phyloP scores from a whole-genome alignment of 2,113 vertebrate genomes.

The Gobiocypris rarus region DNA sequence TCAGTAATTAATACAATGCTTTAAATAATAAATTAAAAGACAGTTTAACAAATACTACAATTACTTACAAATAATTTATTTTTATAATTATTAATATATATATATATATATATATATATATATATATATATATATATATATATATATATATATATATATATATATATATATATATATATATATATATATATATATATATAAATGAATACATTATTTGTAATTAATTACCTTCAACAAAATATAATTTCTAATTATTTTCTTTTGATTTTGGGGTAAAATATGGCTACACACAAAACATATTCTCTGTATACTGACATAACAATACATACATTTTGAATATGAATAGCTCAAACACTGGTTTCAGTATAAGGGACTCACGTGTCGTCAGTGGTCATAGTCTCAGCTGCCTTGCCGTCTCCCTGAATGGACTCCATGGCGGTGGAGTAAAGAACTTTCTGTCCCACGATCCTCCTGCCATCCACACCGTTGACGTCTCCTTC shows the following conservation, averaged over 20 bases:
- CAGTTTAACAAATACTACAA: no score
- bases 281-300: not conserved
- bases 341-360: not conserved
- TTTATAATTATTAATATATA: no score
- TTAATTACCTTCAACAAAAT: no score
- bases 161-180: not conserved
- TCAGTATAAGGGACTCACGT: conserved; percentile 82
- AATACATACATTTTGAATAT: not conserved
- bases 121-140: no score
- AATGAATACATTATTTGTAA: no score
- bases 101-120: no score
- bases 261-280: not conserved
- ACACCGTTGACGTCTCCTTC: conserved; percentile 81
- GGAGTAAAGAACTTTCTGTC: conserved; percentile 95
- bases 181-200: no score
- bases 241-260: not conserved
- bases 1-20: no score
- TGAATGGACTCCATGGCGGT: conserved; percentile 99
- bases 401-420: conserved; percentile 88
- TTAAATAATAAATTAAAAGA: no score
- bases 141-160: no score
- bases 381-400: conserved; percentile 82
- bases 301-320: not conserved
- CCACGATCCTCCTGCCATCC: conserved; percentile 83
- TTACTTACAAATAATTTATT: no score